Evolutionary conservation across 1,140 invertebrate species (phyloP), one percentile per base, ranked within the genome.

Genomic region (Pogonomyrmex californicus): DNA sequence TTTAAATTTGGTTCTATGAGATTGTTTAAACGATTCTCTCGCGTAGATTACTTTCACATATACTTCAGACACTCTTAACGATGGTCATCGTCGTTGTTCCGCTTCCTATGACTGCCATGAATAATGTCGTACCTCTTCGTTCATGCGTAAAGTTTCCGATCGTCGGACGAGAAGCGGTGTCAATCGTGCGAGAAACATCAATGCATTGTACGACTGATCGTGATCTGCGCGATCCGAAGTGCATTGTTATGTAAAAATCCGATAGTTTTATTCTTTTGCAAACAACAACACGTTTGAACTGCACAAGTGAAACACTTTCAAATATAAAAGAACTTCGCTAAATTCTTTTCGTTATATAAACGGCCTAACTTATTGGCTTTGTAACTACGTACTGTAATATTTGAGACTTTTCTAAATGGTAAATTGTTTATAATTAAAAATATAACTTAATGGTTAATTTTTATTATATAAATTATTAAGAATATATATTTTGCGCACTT

Each of bases 81-180:
- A 83, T n/a, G 79, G 81, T 82, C 82, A 89, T 89, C 82, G 75
- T 63, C 79, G 88, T 76, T 77, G 66, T 82, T 86, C 71, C 86
- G 89, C 88, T 92, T 92, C 91, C 91, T 87, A 86, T 86, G 87
- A 73, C 86, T 86, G 81, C 63, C 90, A 86, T 85, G 90, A 90
- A 66, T 89, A 82, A 87, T 88, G 88, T 91, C 89, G 86, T 65
- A 66, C 63, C 58, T 88, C 66, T 79, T 89, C 86, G 87, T 77
- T 90, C 90, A 89, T 90, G 89, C 90, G 89, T 91, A 75, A 89
- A 91, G 87, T 91, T 87, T 92, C 89, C 79, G 86, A 89, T 91
- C 86, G 87, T 76, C 75, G 82, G 51, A 76, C 44, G 89, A 87
- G 89, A 83, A 87, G 82, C 89, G 51, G 38, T 90, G 86, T 90